phyloP scores from a whole-genome alignment of 35 echinoderm and acorn worm species.

The Ophioderma brevispina region DNA sequence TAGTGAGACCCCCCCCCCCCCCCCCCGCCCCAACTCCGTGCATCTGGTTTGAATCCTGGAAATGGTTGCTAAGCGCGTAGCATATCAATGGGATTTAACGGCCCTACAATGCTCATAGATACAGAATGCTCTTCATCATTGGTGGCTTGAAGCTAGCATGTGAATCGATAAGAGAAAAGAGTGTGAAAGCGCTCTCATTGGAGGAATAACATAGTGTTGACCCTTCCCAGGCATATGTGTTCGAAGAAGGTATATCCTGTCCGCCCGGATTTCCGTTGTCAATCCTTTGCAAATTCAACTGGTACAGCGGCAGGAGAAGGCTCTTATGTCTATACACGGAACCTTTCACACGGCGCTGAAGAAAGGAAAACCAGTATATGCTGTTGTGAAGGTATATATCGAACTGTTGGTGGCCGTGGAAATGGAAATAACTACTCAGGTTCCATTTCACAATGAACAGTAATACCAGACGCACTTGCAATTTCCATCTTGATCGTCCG shows the following conservation, averaged over 20 bases:
- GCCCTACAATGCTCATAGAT: not conserved
- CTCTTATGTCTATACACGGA: not conserved
- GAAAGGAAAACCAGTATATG: not conserved
- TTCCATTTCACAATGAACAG: not conserved
- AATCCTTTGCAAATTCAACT: not conserved
- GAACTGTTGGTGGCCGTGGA: not conserved
- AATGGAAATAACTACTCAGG: not conserved
- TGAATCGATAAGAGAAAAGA: not conserved
- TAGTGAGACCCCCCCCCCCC: too few relatives aligned
- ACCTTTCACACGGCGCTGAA: not conserved
- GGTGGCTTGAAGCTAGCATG: not conserved
- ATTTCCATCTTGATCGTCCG: not conserved
- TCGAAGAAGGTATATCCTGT: not conserved
- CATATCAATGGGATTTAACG: not conserved
- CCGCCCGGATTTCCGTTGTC: not conserved
- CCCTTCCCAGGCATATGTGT: not conserved
- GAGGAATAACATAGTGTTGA: not conserved
- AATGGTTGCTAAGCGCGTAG: conserved; percentile 2
- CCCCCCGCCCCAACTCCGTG: not conserved
- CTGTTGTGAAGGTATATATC: conserved; percentile 8
- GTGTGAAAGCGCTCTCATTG: not conserved
- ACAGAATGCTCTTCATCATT: not conserved
- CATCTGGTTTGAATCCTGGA: not conserved
- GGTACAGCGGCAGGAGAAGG: conserved; percentile 9
- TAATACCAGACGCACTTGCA: not conserved